Percentiles rank a stretch among this genome's conserved stretches.
phyloP scores from a whole-genome alignment of 2,888 invertebrate genomes.

The Acronicta aceris region DNA sequence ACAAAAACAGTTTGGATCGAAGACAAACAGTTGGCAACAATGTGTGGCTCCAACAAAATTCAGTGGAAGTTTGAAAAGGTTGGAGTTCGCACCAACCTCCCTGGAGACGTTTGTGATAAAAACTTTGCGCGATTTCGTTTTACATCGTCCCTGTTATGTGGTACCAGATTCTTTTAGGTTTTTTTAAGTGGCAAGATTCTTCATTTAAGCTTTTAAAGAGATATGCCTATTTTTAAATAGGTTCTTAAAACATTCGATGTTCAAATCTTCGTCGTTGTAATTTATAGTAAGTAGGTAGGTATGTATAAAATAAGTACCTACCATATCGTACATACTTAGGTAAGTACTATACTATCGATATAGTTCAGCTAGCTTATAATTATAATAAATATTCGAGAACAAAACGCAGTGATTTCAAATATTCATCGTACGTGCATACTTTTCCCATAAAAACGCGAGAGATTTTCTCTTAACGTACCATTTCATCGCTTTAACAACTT shows the following conservation, averaged over 20 bases:
- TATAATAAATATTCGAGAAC: neutral
- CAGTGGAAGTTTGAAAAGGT: slow-evolving; percentile 36
- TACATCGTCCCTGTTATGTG: slow-evolving; percentile 14
- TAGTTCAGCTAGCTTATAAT: no score
- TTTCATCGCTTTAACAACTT: slow-evolving; percentile 23
- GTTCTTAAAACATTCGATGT: no score
- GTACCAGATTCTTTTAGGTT: slow-evolving; percentile 8
- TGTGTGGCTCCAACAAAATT: slow-evolving; percentile 46
- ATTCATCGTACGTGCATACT: slow-evolving; percentile 10
- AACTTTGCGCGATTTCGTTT: slow-evolving; percentile 39
- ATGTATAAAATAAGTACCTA: no score
- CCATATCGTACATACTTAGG: no score
- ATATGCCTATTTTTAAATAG: no score
- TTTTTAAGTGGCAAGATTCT: slow-evolving; percentile 14
- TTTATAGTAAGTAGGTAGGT: no score
- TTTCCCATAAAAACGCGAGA: slow-evolving; percentile 15
- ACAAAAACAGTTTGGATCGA: slow-evolving; percentile 48
- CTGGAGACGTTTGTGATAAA: slow-evolving; percentile 46
- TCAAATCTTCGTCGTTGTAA: no score
- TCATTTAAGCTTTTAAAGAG: neutral
- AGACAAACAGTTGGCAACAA: slow-evolving; percentile 51
- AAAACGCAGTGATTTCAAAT: slow-evolving; percentile 9
- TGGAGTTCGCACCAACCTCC: slow-evolving; percentile 35
- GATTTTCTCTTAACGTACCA: slow-evolving; percentile 18
- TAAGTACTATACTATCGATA: no score